Evolutionary conservation across 92 coral and sea anemone genomes (phyloP), one percentile per base, ranked within the genome.

Genomic region (Palythoa heliodiscus): DNA sequence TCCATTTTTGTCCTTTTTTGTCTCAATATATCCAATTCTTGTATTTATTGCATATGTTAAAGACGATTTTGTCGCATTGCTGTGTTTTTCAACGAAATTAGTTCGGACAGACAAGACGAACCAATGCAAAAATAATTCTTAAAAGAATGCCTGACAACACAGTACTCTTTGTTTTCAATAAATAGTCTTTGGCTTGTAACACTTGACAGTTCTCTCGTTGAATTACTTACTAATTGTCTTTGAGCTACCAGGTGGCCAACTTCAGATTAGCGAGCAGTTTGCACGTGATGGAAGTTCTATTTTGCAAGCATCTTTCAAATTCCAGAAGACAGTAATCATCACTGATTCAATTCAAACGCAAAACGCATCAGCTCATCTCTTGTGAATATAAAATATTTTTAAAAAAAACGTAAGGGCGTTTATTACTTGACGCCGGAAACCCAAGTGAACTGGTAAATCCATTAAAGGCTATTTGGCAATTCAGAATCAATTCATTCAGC

Each of bases 271-370:
- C 17, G 7, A 37, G 50, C 35, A 71, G 22, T 40, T 17, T 14
- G 52, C 54, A 73, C 25, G 40, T 35, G 43, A 37, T 70, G 74
- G 47, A 9, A 37, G 8, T 70, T 48, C 13, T 3, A 25, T 70
- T 25, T 70, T 29, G 47, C 35, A 14, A 70, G 15, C 77, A 11
- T 73, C 77, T 24, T 74, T 74, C 37, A 74, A 50, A 74, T 20
- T 74, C 78, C 25, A 74, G 7, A 11, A 74, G 60, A 50, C 11
- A n/a, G 19, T 14, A 73, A 40, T 73, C 47, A 70, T 16, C 25
- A 14, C 48, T 12, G 23, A 7, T 35, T 25, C 74, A 25, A 7
- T 35, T 25, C 74, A 25, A 29, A 70, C 76, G 53, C 23, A 71
- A 71, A 71, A 38, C 76, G 35, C 40, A 6, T 38, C 52, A 29